These are phyloP conservation scores for Trinectes maculatus DNA, from an alignment of 2,113 vertebrate genomes.

Conservation along the genomic window DNA sequence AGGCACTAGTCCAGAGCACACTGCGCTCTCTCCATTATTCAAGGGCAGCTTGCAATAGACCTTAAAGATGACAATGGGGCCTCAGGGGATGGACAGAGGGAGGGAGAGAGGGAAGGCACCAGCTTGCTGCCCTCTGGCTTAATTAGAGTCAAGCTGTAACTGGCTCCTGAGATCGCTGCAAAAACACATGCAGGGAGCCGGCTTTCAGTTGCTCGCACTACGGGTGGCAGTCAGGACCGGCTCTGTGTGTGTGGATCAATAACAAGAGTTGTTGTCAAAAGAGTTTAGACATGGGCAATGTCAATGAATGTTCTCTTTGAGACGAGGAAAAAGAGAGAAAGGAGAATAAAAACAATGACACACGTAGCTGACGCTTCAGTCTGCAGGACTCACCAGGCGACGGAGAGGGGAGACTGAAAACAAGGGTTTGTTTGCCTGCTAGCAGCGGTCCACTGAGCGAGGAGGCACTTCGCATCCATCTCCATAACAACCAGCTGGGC, in stretches of 20 bases:
- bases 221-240: slow-evolving; percentile 7
- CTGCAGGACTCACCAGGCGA: slow-evolving; percentile 3
- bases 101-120: slow-evolving; percentile 37
- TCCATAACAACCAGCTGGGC: slow-evolving; percentile 48
- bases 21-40: slow-evolving; percentile 58
- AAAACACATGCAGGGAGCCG: not conserved
- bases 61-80: slow-evolving; percentile 68
- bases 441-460: slow-evolving; percentile 46
- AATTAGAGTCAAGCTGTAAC: slow-evolving; percentile 30
- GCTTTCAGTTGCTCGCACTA: slow-evolving; percentile 4
- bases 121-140: slow-evolving; percentile 46
- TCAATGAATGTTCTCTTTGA: slow-evolving; percentile 7
- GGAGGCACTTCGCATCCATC: slow-evolving; percentile 47
- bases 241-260: not conserved
- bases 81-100: slow-evolving; percentile 23
- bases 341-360: not conserved
- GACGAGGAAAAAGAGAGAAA: not conserved
- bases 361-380: slow-evolving; percentile 14
- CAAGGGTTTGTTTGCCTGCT: slow-evolving; percentile 48
- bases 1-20: slow-evolving; percentile 64
- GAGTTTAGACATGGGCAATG: not conserved
- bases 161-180: not conserved
- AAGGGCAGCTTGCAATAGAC: slow-evolving; percentile 35
- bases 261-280: not conserved
- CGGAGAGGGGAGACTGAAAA: slow-evolving; percentile 1